Evolutionary conservation across 2,888 invertebrate genomes (phyloP).

Genomic region (Netelia melanura): DNA sequence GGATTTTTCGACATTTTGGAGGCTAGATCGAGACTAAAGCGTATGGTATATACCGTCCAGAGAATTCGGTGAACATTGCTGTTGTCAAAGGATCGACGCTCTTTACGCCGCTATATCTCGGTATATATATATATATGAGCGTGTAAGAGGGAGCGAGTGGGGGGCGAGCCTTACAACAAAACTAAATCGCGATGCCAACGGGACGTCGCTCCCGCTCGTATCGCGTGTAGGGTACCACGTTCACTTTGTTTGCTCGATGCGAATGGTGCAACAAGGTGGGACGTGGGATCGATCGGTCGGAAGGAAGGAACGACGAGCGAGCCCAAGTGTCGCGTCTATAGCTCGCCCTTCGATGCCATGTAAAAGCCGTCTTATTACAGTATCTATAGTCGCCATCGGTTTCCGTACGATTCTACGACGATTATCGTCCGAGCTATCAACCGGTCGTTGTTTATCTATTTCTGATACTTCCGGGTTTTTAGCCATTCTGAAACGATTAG

Average conservation of each 20-base stretch:
- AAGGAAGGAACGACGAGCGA: neutral
- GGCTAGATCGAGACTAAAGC: neutral
- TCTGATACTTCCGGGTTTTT: slow-evolving; percentile 37
- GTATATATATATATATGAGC: neutral
- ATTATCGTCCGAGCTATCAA: slow-evolving; percentile 47
- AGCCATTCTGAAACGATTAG: neutral
- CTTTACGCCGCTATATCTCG: neutral
- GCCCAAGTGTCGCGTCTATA: neutral
- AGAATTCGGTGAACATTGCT: slow-evolving; percentile 2
- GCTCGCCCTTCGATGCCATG: slow-evolving; percentile 3
- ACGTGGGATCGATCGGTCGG: slow-evolving; percentile 48
- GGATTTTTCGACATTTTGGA: slow-evolving; percentile 54
- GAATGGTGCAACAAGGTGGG: slow-evolving; percentile 69
- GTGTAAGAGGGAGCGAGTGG: neutral
- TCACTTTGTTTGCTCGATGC: slow-evolving; percentile 79
- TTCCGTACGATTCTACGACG: slow-evolving; percentile 43
- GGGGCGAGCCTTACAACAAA: neutral
- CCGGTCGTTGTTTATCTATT: slow-evolving; percentile 36
- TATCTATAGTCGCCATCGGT: slow-evolving; percentile 31
- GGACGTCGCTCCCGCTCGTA: slow-evolving; percentile 51
- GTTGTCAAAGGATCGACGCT: neutral
- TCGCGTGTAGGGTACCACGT: slow-evolving; percentile 14
- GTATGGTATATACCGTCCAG: too few species aligned
- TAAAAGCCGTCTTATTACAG: slow-evolving; percentile 28
- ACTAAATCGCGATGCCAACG: slow-evolving; percentile 42